Base-by-base conservation (phyloP, 2,888 invertebrate species). In the Brachylomia viminalis region DNA sequence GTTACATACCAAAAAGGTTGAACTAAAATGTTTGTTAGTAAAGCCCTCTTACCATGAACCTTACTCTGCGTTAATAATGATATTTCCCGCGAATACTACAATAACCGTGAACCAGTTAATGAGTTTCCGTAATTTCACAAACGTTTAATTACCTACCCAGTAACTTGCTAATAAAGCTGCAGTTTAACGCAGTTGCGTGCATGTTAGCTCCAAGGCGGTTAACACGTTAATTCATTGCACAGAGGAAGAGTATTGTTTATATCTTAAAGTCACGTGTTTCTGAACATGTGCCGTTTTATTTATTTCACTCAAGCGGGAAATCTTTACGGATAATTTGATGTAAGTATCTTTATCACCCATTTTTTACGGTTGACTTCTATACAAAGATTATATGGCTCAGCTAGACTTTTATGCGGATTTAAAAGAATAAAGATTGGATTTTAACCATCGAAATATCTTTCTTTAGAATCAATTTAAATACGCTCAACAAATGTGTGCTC, bases 41-140 rank as follows among this genome's bases (percentile, higher is more conserved):
- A 59, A 59, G 38, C 27, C 5, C 8, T 56, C 13, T 11, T 30
- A n/a, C 8, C 6, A 47, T 30, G 7, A 66, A 67, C 58, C 3
- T 17, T 2, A 4, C 15, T 58, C 15, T 11, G 27, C 13, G 10
- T 42, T 72, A 30, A 17, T n/a, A 54, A n/a, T 72, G 6, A 61
- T n/a, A 52, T 33, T 75, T 20, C 33, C 23, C 6, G 56, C 2
- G n/a, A 56, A 33, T n/a, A 33, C 17, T 62, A 52, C n/a, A 42
- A 7, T 52, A 58, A 42, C 42, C 15, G 45, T 59, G 52, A 67
- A 52, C 33, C 15, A 67, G 33, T 49, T 42, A 52, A 45, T 52
- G 52, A 67, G n/a, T 64, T 80, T 65, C 47, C 23, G 33, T 49
- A 56, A 66, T 66, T 75, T 65, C 33, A 59, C 27, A 62, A 67